Percentiles rank a stretch among this genome's conserved stretches.
Conservation (phyloP, 2,797 vertebrate genomes). For the Acanthis flammea region DNA sequence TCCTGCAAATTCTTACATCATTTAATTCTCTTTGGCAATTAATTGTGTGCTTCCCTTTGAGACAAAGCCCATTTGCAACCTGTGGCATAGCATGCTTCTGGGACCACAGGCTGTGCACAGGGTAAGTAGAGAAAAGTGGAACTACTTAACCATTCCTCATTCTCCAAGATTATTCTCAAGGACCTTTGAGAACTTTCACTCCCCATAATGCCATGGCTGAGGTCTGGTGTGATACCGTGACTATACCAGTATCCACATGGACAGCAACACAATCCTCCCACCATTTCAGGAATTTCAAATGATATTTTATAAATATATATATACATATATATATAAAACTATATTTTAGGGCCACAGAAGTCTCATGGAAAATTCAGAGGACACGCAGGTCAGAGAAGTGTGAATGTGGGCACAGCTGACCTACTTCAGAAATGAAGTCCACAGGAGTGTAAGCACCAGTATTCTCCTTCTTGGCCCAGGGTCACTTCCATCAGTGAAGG, state of each 20-base stretch:
- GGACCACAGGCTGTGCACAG: accelerated
- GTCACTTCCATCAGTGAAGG: background rate
- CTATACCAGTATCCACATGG: background rate
- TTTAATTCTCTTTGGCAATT: background rate
- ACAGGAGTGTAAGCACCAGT: accelerated
- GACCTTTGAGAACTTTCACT: background rate
- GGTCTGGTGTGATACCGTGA: background rate
- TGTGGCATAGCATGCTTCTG: background rate
- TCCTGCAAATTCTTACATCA: background rate
- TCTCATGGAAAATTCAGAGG: background rate
- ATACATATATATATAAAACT: no score
- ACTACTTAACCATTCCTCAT: background rate
- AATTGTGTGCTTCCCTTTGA: background rate
- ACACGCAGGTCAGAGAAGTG: accelerated
- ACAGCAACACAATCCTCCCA: background rate
- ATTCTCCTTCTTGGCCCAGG: background rate
- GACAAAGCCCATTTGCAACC: background rate
- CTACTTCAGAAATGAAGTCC: background rate
- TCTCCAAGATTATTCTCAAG: background rate
- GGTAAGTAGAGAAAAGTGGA: background rate
- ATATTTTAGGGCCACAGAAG: background rate
- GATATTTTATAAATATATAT: no score
- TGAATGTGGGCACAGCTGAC: background rate
- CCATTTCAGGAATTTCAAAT: background rate
- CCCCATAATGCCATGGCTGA: background rate